Conservation (phyloP, 2,888 invertebrate species). For the Sussaba pulchella region DNA sequence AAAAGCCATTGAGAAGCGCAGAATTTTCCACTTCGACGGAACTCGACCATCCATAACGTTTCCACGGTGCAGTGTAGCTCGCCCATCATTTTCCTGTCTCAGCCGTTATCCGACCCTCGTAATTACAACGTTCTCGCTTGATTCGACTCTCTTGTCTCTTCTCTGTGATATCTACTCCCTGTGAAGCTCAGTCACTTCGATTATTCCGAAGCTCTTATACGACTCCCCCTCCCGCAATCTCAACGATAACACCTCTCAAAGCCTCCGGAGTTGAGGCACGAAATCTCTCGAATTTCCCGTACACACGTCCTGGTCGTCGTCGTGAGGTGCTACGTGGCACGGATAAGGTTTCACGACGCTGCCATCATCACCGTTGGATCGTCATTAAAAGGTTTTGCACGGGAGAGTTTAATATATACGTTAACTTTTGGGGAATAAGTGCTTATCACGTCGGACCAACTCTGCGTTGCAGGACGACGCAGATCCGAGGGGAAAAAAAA, state of each 20-base stretch:
- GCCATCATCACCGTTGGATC: not conserved
- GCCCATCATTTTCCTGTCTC: constrained; percentile 41
- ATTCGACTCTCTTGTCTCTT: constrained; percentile 42
- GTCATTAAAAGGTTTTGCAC: constrained; percentile 17
- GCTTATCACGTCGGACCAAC: constrained; percentile 15
- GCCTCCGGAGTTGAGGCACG: not conserved
- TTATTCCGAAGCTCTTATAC: constrained; percentile 15
- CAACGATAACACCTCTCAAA: constrained; percentile 9
- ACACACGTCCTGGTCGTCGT: not conserved
- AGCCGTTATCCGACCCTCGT: constrained; percentile 57
- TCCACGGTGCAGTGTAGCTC: constrained; percentile 17
- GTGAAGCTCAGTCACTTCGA: constrained; percentile 24
- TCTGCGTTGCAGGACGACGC: no score
- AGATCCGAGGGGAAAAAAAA: no score
- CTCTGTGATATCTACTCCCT: constrained; percentile 23
- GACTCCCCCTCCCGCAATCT: not conserved
- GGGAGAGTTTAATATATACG: constrained; percentile 17
- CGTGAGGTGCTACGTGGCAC: not conserved
- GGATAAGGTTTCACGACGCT: constrained; percentile 32
- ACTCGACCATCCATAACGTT: constrained; percentile 27
- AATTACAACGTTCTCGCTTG: constrained; percentile 51
- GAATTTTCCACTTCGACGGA: constrained; percentile 40
- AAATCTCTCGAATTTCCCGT: not conserved
- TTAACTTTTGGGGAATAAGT: constrained; percentile 21
- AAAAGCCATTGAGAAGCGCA: not conserved